These are phyloP conservation scores for Epizoanthus stellaris DNA, from an alignment of 92 coral and sea anemone genomes.

Conservation along the genomic window DNA sequence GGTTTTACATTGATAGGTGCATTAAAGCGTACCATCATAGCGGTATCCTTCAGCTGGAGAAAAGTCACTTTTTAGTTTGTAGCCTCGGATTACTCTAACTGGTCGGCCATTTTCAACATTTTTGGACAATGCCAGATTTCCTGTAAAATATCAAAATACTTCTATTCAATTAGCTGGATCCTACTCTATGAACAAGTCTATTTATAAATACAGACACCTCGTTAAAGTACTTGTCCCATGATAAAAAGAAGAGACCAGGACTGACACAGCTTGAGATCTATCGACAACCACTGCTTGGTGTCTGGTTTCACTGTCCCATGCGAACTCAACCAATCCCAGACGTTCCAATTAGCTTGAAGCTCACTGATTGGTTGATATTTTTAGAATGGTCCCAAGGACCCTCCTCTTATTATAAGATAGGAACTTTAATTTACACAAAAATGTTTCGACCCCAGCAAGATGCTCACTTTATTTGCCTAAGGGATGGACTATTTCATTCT, in stretches of 20 bases:
- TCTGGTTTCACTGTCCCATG: too few relatives aligned
- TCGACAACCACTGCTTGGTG: too few relatives aligned
- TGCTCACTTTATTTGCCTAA: too few relatives aligned
- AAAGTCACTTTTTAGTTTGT: constrained; percentile 76
- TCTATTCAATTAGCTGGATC: neutral
- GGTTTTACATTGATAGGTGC: neutral
- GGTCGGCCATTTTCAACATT: constrained; percentile 81
- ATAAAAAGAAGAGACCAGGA: too few relatives aligned
- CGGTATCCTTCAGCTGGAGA: constrained; percentile 96
- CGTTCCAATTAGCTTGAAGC: too few relatives aligned
- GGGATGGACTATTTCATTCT: neutral
- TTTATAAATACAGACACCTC: neutral
- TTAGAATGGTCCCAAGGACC: too few relatives aligned
- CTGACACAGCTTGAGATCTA: too few relatives aligned
- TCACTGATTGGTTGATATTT: too few relatives aligned
- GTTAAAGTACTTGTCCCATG: too few relatives aligned
- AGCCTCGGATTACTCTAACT: constrained; percentile 94
- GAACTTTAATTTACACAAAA: neutral
- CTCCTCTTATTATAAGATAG: too few relatives aligned
- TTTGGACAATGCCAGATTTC: constrained; percentile 80
- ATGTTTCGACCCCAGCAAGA: neutral
- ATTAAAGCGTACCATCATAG: constrained; percentile 79
- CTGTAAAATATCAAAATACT: constrained; percentile 44
- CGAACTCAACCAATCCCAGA: too few relatives aligned
- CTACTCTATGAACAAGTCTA: neutral